These are phyloP conservation scores for Aproaerema taeniolella DNA, from an alignment of 2,888 invertebrate genomes.

Conservation along the genomic window DNA sequence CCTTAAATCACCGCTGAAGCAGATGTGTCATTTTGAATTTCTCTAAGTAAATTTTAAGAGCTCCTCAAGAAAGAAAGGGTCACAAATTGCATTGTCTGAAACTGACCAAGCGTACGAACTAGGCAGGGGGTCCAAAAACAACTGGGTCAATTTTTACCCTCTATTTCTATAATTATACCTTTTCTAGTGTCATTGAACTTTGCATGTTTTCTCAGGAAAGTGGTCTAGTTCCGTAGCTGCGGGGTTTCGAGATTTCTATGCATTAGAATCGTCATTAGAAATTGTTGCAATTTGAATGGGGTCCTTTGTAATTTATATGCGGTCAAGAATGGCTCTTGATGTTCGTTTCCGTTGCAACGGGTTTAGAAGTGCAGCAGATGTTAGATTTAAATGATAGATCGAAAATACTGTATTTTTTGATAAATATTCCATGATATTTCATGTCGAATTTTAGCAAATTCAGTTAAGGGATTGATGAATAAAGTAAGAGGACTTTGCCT, in stretches of 20 bases:
- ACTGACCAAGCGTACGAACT: slow-evolving; percentile 68
- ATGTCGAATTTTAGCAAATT: no score
- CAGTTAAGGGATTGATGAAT: no score
- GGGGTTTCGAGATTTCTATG: slow-evolving; percentile 48
- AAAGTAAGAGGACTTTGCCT: no score
- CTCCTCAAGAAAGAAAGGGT: slow-evolving; percentile 46
- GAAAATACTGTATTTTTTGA: no score
- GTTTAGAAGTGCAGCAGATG: slow-evolving; percentile 7
- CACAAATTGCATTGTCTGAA: slow-evolving; percentile 58
- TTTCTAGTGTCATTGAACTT: slow-evolving; percentile 65
- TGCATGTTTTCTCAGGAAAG: slow-evolving; percentile 50
- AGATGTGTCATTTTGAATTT: slow-evolving; percentile 35
- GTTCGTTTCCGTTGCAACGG: slow-evolving; percentile 12
- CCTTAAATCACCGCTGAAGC: slow-evolving; percentile 33
- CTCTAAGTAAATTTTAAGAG: slow-evolving; percentile 43
- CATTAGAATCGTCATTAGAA: slow-evolving; percentile 34
- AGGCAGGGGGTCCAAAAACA: slow-evolving; percentile 55
- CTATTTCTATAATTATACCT: slow-evolving; percentile 63
- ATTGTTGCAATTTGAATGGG: slow-evolving; percentile 41
- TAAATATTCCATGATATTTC: no score
- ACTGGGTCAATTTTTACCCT: slow-evolving; percentile 67
- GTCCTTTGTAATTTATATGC: slow-evolving; percentile 28
- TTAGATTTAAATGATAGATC: not conserved
- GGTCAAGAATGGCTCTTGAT: slow-evolving; percentile 30
- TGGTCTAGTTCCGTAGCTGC: slow-evolving; percentile 58